Percentiles rank a stretch among this genome's conserved stretches.
Evolutionary conservation across 2,797 vertebrate species (phyloP).

Genomic region (Eulemur mongoz): DNA sequence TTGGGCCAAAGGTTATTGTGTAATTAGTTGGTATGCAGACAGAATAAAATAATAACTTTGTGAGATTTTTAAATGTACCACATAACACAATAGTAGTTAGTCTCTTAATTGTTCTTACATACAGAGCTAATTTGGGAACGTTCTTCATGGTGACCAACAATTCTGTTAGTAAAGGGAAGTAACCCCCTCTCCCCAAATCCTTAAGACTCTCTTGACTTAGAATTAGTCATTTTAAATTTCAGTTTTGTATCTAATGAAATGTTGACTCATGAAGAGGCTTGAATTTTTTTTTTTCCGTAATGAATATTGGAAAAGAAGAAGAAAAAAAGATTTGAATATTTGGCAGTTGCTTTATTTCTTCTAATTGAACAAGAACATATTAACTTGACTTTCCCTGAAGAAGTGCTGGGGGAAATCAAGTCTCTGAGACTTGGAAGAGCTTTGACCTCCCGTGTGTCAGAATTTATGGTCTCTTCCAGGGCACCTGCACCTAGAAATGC

Average conservation of each 20-base stretch:
- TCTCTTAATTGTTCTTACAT: neutral
- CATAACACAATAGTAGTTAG: neutral
- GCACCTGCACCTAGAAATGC: neutral
- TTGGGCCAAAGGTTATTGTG: neutral
- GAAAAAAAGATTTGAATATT: neutral
- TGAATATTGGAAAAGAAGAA: neutral
- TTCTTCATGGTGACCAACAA: neutral
- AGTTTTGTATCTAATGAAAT: neutral
- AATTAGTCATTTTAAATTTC: neutral
- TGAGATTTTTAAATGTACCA: constrained; percentile 14
- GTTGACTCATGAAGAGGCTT: neutral
- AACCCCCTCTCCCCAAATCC: neutral
- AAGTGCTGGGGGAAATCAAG: neutral
- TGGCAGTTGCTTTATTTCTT: neutral
- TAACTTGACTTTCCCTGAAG: neutral
- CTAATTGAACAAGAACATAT: neutral
- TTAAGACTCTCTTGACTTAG: neutral
- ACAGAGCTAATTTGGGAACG: neutral
- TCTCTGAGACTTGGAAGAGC: neutral
- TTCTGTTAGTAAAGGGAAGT: neutral
- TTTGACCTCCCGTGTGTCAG: neutral
- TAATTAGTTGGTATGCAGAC: constrained; percentile 49
- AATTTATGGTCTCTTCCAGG: neutral
- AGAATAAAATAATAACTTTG: neutral
- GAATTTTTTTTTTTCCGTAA: neutral